These are phyloP conservation scores for Sebastes cheni DNA, from an alignment of 2,797 vertebrate genomes.

Conservation along the genomic window DNA sequence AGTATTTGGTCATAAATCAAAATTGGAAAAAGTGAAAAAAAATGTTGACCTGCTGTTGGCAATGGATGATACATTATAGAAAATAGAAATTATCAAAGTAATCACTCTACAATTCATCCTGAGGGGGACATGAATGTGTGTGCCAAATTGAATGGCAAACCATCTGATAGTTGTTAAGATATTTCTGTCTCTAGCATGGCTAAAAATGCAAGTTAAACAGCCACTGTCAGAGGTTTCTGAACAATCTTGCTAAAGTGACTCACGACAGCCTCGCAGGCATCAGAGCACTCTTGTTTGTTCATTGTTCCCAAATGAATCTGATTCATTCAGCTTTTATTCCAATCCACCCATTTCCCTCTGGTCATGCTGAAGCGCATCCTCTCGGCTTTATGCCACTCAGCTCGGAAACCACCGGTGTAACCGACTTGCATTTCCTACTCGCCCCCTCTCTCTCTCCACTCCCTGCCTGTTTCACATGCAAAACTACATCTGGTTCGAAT, in stretches of 20 bases:
- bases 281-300: background rate
- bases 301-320: slow-evolving; percentile 13
- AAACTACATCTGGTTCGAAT: slow-evolving; percentile 34
- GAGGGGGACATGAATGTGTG: background rate
- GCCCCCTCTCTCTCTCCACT: background rate
- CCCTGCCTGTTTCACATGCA: slow-evolving; percentile 37
- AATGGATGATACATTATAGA: background rate
- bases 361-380: background rate
- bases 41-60: background rate
- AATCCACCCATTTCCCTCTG: background rate
- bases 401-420: background rate
- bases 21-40: background rate
- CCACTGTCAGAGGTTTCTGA: background rate
- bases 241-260: background rate
- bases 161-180: background rate
- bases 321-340: slow-evolving; percentile 12
- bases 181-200: background rate
- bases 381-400: background rate
- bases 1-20: background rate
- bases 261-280: background rate
- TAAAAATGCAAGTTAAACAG: background rate
- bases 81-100: background rate
- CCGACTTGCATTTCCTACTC: slow-evolving; percentile 19
- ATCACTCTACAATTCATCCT: background rate
- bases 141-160: background rate